Evolutionary conservation across 2,113 vertebrate species (phyloP), one percentile per base, ranked within the genome.

Genomic region (Tautogolabrus adspersus): DNA sequence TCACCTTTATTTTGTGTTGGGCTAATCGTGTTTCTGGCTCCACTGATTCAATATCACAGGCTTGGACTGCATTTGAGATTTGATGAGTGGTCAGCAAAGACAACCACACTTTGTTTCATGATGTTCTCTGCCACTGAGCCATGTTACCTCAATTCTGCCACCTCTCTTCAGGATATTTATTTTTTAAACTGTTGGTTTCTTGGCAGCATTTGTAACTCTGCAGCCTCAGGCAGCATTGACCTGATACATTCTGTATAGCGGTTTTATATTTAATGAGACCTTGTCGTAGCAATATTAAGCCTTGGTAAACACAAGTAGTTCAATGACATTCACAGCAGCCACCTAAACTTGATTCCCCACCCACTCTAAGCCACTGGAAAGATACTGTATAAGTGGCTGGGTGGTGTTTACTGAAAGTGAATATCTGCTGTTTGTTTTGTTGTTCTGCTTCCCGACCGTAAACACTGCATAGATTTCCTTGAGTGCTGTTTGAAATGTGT

Each of bases 341-440:
- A 89, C 89, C 89, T 91, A 92, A 88, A 91, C 91, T 93, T 89
- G 88, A 86, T 90, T 87, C 87, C 79, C 84, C 75, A 51, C 85
- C 89, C 89, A 87, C 88, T 90, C 83, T 84, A 88, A 92, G 91
- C 87, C 81, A 87, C 83, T 70, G 82, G 75, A 77, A 91, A 90
- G 92, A 90, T 84, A 82, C 79, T 57, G 68, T 72, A 75, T 84
- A 87, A 93, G 87, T 85, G 90, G 82, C 23, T 85, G 78, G 83
- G 63, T 74, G 89, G 85, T 91, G 93, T 94, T 92, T 91, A 91
- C 90, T 87, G 86, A 84, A 88, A 90, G 89, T 88, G 89, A 90
- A 88, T 93, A 92, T 90, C 81, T 85, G 87, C 85, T 93, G 89
- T 93, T 94, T 92, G 92, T 92, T 93, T 89, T 92, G 91, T 93